phyloP scores from a whole-genome alignment of 2,113 vertebrate genomes.

The Nothocercus julius region DNA sequence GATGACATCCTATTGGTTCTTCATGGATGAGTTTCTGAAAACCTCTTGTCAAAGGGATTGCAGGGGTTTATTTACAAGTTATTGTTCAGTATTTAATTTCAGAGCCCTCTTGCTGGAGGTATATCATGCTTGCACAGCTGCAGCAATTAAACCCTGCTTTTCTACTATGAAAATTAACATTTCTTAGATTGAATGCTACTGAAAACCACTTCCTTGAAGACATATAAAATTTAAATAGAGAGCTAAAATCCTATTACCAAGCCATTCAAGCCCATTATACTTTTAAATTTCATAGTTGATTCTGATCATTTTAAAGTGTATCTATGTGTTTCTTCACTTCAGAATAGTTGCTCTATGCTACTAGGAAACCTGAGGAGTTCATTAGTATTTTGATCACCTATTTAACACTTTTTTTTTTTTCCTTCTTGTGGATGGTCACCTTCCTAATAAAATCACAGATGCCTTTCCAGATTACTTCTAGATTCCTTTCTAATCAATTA shows the following conservation, averaged over 20 bases:
- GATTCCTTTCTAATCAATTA: not conserved
- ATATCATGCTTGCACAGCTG: not conserved
- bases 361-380: not conserved
- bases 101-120: not conserved
- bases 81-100: not conserved
- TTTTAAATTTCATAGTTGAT: not conserved
- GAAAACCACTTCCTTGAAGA: not conserved
- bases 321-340: not conserved
- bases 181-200: not conserved
- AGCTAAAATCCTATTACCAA: not conserved
- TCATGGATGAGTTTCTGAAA: not conserved
- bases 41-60: not conserved
- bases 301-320: not conserved
- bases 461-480: not conserved
- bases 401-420: not conserved
- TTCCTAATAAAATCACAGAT: not conserved
- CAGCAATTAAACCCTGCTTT: not conserved
- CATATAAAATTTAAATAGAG: not conserved
- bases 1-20: not conserved
- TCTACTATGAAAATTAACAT: not conserved
- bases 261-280: rapidly evolving
- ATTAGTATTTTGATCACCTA: not conserved
- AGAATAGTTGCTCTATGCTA: not conserved
- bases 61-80: not conserved
- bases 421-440: not conserved